phyloP scores from a whole-genome alignment of 1,140 invertebrate genomes.

The Babylonia areolata region DNA sequence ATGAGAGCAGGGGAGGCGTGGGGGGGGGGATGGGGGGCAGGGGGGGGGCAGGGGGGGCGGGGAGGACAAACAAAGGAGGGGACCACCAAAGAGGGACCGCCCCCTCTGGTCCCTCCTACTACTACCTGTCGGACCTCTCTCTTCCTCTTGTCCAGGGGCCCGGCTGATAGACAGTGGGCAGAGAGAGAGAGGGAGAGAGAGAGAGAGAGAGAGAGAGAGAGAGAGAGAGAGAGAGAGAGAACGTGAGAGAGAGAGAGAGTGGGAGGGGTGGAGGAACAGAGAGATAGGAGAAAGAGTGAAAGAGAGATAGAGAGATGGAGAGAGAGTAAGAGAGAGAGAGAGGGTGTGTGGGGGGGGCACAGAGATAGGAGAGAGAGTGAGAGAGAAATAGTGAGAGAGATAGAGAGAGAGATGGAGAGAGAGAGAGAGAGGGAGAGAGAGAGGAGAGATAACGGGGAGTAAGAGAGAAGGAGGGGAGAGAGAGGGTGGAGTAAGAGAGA shows the following conservation, averaged over 20 bases:
- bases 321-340: background rate
- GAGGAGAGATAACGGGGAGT: background rate
- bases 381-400: background rate
- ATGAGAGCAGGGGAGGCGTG: background rate
- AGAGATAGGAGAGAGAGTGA: background rate
- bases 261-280: too few relatives aligned
- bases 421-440: background rate
- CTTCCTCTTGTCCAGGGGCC: too few relatives aligned
- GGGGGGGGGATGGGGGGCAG: background rate
- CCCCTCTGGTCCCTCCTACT: too few relatives aligned
- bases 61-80: too few relatives aligned
- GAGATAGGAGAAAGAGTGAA: too few relatives aligned
- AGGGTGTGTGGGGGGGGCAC: background rate
- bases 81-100: too few relatives aligned
- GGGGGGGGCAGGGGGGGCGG: background rate
- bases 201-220: background rate
- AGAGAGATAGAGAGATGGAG: too few relatives aligned
- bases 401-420: background rate
- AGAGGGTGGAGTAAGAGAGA: too few relatives aligned
- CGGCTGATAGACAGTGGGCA: too few relatives aligned
- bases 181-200: too few relatives aligned
- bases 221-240: background rate
- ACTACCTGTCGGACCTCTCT: too few relatives aligned
- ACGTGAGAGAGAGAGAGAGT: too few relatives aligned
- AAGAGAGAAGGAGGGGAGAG: background rate